A percentile compares a stretch with the other conserved stretches of the same genome.
Conservation (phyloP, 2,888 invertebrate genomes). For the Lycaena phlaeas region DNA sequence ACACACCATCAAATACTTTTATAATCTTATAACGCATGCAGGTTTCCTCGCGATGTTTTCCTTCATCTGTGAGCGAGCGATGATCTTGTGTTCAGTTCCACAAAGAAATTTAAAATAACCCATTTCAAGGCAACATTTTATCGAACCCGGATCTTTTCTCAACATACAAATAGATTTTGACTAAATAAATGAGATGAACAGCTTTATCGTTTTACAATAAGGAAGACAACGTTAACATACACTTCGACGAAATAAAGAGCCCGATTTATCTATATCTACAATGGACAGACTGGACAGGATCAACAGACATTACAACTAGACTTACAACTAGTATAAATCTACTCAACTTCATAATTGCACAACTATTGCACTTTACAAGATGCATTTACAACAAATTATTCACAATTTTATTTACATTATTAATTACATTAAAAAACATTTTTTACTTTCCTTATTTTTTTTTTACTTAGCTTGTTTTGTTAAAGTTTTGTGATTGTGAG, state of each 20-base stretch:
- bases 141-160: too few relatives aligned
- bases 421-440: constrained; percentile 38
- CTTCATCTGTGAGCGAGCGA: too few relatives aligned
- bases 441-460: constrained; percentile 8
- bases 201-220: neutral
- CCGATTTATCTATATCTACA: constrained; percentile 39
- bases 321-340: constrained; percentile 54
- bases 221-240: constrained; percentile 7
- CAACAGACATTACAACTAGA: constrained; percentile 48
- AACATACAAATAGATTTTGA: too few relatives aligned
- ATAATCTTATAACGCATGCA: too few relatives aligned
- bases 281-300: constrained; percentile 55
- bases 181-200: constrained; percentile 1
- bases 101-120: too few relatives aligned
- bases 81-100: too few relatives aligned
- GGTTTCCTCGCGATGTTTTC: too few relatives aligned
- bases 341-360: constrained; percentile 68
- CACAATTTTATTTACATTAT: constrained; percentile 35
- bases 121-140: too few relatives aligned
- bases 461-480: too few relatives aligned
- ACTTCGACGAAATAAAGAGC: constrained; percentile 11
- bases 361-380: constrained; percentile 70
- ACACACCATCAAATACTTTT: too few relatives aligned
- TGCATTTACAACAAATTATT: constrained; percentile 70
- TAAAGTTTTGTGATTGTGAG: too few relatives aligned